These are phyloP conservation scores for Athrips mouffetella DNA, from an alignment of 2,888 invertebrate species.

Conservation along the genomic window DNA sequence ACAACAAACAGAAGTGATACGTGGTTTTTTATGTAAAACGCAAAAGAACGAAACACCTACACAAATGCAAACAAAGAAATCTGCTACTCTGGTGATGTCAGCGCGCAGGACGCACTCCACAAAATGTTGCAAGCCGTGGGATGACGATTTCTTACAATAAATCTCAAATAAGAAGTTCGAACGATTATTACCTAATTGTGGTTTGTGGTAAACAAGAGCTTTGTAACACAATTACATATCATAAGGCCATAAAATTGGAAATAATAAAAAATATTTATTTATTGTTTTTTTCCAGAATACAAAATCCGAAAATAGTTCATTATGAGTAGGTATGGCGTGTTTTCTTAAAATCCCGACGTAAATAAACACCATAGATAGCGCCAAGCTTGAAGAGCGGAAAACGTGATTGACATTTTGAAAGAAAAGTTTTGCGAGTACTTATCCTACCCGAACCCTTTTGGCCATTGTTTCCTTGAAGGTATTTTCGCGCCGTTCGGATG, in stretches of 20 bases:
- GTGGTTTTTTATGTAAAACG: too few species aligned
- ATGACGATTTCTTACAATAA: not conserved
- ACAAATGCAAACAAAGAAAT: not conserved
- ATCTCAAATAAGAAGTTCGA: not conserved
- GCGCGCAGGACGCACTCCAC: not conserved
- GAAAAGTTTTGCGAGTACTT: slow-evolving; percentile 30
- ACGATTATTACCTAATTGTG: not conserved
- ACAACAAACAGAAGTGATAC: too few species aligned
- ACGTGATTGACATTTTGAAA: slow-evolving; percentile 34
- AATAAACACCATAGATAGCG: not conserved
- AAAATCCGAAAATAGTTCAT: not conserved
- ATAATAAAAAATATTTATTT: not conserved
- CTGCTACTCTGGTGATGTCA: not conserved
- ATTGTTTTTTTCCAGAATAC: slow-evolving; percentile 1
- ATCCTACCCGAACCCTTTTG: slow-evolving; percentile 30
- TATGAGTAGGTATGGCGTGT: not conserved
- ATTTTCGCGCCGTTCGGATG: slow-evolving; percentile 26
- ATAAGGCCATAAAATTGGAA: not conserved
- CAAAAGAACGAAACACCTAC: too few species aligned
- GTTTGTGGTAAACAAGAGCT: not conserved
- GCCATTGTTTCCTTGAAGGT: slow-evolving; percentile 31
- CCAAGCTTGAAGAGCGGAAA: slow-evolving; percentile 28
- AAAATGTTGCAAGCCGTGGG: not conserved
- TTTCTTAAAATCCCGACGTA: not conserved
- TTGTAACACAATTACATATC: not conserved